Conservation (phyloP, 2,113 vertebrate species). For the Chamaetylas fuelleborni region DNA sequence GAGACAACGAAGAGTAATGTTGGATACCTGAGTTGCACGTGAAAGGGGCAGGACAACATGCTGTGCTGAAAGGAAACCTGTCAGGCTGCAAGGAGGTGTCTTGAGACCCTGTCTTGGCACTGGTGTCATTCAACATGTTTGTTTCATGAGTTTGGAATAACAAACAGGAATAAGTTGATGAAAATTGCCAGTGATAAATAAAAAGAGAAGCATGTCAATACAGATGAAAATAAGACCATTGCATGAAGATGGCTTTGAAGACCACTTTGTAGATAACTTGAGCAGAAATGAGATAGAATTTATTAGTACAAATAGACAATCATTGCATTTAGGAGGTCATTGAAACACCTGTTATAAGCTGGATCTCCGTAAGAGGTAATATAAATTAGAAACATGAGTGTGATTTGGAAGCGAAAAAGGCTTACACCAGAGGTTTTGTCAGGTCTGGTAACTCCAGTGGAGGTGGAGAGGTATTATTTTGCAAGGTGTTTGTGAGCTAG, state of each 20-base stretch:
- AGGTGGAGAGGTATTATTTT: not conserved
- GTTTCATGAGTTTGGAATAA: not conserved
- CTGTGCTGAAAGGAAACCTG: not conserved
- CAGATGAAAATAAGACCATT: not conserved
- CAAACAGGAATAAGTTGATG: not conserved
- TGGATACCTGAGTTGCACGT: not conserved
- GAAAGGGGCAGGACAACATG: not conserved
- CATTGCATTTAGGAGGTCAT: not conserved
- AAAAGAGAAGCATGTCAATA: not conserved
- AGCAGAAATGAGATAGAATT: not conserved
- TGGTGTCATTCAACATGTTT: not conserved
- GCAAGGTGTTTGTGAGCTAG: not conserved
- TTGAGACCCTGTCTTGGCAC: not conserved
- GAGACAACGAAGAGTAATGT: not conserved
- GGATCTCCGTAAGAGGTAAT: not conserved
- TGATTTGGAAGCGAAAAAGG: not conserved
- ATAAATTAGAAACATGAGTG: not conserved
- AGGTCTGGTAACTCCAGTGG: not conserved
- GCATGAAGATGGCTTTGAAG: not conserved
- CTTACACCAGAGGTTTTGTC: not conserved
- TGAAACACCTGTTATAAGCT: not conserved
- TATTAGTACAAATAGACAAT: not conserved
- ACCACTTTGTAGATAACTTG: not conserved
- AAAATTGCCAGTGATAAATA: not conserved
- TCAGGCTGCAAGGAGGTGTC: not conserved